Conservation (phyloP, 2,113 vertebrate genomes). For the Oncorhynchus masou region DNA sequence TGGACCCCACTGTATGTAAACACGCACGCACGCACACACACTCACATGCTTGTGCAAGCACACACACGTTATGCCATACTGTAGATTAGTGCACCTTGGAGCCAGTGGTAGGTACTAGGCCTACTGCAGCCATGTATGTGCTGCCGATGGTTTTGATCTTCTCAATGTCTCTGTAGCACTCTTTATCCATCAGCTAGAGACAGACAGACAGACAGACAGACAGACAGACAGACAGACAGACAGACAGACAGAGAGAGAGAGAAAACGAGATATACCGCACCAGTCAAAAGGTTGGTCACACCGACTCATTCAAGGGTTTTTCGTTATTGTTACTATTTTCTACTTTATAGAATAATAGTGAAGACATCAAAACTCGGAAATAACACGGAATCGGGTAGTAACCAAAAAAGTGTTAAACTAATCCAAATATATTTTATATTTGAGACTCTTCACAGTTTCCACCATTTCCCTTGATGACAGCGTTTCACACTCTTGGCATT, state of each 20-base stretch:
- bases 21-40: background rate
- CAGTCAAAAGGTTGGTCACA: too few species aligned
- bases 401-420: too few species aligned
- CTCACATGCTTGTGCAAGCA: background rate
- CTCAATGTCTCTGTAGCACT: conserved; percentile 95
- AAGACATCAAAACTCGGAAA: too few species aligned
- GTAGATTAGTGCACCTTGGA: conserved; percentile 78
- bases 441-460: too few species aligned
- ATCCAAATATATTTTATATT: too few species aligned
- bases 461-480: too few species aligned
- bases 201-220: conserved; percentile 4
- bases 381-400: too few species aligned
- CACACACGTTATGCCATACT: background rate
- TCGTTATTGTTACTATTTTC: too few species aligned
- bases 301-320: too few species aligned
- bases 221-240: conserved; percentile 14
- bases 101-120: conserved; percentile 88
- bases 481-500: too few species aligned
- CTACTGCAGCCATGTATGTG: conserved; percentile 97
- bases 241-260: background rate
- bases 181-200: conserved; percentile 93
- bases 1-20: background rate
- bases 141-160: conserved; percentile 99
- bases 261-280: too few species aligned
- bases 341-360: too few species aligned